phyloP scores from a whole-genome alignment of 1,140 invertebrate species.

The Pogonomyrmex barbatus region DNA sequence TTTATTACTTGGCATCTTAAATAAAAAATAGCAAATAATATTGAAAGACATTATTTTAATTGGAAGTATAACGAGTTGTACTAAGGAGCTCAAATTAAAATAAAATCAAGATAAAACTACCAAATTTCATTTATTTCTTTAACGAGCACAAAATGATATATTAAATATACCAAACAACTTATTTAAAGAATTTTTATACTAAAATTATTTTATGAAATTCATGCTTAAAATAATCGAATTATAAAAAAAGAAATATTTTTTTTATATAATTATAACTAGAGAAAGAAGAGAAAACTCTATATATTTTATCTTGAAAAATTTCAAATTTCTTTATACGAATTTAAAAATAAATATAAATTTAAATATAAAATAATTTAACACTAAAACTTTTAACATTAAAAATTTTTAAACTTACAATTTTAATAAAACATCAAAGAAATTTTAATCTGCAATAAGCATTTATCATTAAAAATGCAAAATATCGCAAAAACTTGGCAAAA shows the following conservation, averaged over 20 bases:
- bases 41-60: slow-evolving; percentile 26
- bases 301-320: background rate
- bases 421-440: background rate
- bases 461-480: background rate
- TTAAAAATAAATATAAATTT: background rate
- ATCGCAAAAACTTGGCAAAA: background rate
- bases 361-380: background rate
- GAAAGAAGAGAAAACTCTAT: background rate
- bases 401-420: too few species aligned
- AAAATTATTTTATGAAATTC: background rate
- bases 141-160: slow-evolving; percentile 23
- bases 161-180: background rate
- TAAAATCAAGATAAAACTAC: slow-evolving; percentile 1
- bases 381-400: background rate
- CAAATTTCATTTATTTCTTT: slow-evolving; percentile 32
- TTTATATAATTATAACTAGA: background rate
- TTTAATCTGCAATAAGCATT: background rate
- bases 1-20: slow-evolving; percentile 33
- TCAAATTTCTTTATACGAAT: background rate
- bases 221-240: background rate
- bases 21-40: slow-evolving; percentile 5
- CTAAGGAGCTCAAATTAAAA: slow-evolving; percentile 48
- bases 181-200: background rate
- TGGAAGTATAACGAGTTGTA: slow-evolving; percentile 36
- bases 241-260: background rate